Percentiles rank a stretch among this genome's conserved stretches.
These are phyloP conservation scores for Apoda limacodes DNA, from an alignment of 2,888 invertebrate species.

Conservation along the genomic window DNA sequence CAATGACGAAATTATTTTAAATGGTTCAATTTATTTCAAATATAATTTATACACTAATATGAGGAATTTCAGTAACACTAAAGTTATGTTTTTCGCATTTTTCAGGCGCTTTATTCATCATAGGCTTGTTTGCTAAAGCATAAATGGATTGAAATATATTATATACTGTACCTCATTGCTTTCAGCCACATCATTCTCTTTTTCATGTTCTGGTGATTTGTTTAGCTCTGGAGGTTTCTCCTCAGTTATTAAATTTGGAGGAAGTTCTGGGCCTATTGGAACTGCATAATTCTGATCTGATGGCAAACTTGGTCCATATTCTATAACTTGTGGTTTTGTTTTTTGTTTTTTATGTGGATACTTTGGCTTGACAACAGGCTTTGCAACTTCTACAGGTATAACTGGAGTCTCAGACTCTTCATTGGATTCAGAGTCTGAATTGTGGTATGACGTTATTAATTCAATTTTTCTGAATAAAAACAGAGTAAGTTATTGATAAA, in stretches of 20 bases:
- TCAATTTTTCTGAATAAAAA: slow-evolving; percentile 61
- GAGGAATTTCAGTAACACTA: slow-evolving; percentile 3
- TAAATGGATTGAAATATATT: background rate
- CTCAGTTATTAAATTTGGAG: slow-evolving; percentile 28
- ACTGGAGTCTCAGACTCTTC: slow-evolving; percentile 44
- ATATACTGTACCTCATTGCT: slow-evolving; percentile 29
- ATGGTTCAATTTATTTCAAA: slow-evolving; percentile 14
- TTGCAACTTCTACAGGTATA: slow-evolving; percentile 10
- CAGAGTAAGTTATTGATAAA: slow-evolving; percentile 1
- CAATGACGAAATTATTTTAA: slow-evolving; percentile 21
- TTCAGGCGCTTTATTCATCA: slow-evolving; percentile 47
- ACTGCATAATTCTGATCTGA: slow-evolving; percentile 39
- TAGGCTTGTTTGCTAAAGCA: slow-evolving; percentile 18
- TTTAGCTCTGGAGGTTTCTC: slow-evolving; percentile 20
- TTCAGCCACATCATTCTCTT: slow-evolving; percentile 16
- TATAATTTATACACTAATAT: slow-evolving; percentile 5
- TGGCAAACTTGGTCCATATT: slow-evolving; percentile 48
- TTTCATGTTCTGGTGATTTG: slow-evolving; percentile 24
- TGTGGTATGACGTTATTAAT: slow-evolving; percentile 66
- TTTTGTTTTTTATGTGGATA: slow-evolving; percentile 30
- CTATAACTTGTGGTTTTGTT: slow-evolving; percentile 28
- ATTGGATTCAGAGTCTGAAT: slow-evolving; percentile 67
- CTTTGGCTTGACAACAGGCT: slow-evolving; percentile 20
- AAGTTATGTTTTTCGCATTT: slow-evolving; percentile 31
- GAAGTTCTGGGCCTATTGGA: slow-evolving; percentile 56